Base-by-base conservation (phyloP, 2,888 invertebrate species). In the Cephus pygmeus region DNA sequence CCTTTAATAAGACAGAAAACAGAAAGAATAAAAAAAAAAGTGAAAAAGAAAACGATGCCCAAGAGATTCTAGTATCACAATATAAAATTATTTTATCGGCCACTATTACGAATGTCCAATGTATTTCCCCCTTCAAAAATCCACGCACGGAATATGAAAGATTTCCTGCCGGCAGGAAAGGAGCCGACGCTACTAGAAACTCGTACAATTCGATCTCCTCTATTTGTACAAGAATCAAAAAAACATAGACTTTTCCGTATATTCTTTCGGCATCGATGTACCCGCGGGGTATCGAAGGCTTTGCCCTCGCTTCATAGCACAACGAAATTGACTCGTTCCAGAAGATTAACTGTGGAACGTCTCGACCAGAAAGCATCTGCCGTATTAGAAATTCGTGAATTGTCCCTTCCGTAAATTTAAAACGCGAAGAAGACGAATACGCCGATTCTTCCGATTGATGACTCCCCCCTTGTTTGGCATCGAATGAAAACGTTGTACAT, bases 251-350 rank as follows among this genome's bases (percentile, higher is more conserved):
- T 23, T 23, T 56, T 23, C 56, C 56, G 56, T 56, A 56, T 56
- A 56, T 56, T 56, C 23, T 23, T 23, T 56, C 56, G 56, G 23
- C 23, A 56, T 56, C 56, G 56, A 56, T 23, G 23, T 56, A 56
- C 56, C 56, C 56, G 23, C 56, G 56, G 56, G 79, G 80, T 85
- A 86, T 84, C 84, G 84, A 78, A 81, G 83, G 85, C 82, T 84
- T 88, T 87, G 86, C 82, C 84, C 83, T 86, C 85, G 86, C 84
- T 87, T 82, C 84, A 81, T 75, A 84, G 87, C 86, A 84, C 86
- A 86, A 84, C 85, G 84, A 86, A 88, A 88, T 88, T 87, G 87
- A 87, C 87, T 88, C 86, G 87, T 86, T 88, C 80, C 84, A 73
- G 78, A 77, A 85, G 87, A 87, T 87, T 87, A 87, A 87, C 56